A percentile compares a stretch with the other conserved stretches of the same genome.
These are phyloP conservation scores for Centropristis striata DNA, from an alignment of 2,113 vertebrate genomes.

Conservation along the genomic window DNA sequence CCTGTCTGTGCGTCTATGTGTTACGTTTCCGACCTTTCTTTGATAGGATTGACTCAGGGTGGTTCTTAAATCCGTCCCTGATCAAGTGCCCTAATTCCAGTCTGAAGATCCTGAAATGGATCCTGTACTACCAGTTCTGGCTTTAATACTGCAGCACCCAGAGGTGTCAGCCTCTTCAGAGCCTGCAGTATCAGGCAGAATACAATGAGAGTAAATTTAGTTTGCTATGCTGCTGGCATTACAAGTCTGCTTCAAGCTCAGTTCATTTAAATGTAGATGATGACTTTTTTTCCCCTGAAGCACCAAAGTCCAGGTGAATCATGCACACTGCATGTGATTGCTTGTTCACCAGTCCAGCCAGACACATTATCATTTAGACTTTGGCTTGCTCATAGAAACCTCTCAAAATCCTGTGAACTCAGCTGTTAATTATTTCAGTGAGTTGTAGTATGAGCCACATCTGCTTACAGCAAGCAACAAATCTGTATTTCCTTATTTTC, in stretches of 20 bases:
- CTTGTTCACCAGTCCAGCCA: not conserved
- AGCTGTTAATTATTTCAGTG: not conserved
- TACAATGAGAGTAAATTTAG: conserved; percentile 1
- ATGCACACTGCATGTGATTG: not conserved
- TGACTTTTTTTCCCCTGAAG: not conserved
- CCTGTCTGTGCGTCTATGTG: conserved; percentile 14
- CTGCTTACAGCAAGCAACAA: not conserved
- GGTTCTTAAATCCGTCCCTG: conserved; percentile 31
- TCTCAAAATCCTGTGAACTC: not conserved
- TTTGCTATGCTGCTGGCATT: no score
- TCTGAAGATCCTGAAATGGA: conserved; percentile 32
- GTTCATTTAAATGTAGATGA: no score
- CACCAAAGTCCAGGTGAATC: conserved; percentile 58
- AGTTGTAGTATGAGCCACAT: not conserved
- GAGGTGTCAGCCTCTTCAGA: conserved; percentile 14
- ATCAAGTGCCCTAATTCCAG: conserved; percentile 50
- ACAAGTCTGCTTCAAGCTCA: no score
- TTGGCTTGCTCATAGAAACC: not conserved
- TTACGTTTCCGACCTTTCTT: conserved; percentile 16
- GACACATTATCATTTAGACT: conserved; percentile 13
- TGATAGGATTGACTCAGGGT: conserved; percentile 38
- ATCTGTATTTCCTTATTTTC: not conserved
- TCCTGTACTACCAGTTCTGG: conserved; percentile 2
- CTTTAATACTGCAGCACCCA: conserved; percentile 4
- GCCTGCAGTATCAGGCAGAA: not conserved